Base-by-base conservation (phyloP, 1,140 invertebrate genomes). In the Teleogryllus occipitalis region DNA sequence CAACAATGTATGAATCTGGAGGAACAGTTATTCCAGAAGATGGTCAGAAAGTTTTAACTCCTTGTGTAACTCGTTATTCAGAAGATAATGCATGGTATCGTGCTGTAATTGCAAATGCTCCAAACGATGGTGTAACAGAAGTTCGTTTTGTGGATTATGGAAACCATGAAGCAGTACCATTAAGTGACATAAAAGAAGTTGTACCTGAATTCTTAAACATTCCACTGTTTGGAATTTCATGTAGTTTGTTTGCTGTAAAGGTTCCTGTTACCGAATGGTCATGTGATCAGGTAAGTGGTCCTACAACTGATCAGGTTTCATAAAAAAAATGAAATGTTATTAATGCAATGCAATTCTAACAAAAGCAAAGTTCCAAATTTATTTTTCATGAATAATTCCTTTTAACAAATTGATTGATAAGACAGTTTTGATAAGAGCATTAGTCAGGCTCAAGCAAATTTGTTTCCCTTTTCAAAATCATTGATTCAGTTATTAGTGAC, bases 101-200 rank as follows among this genome's bases (percentile, higher is more conserved):
- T 82, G 90, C 87, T 6, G 74, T 86, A 21, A 84, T 91, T 21
- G 86, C 87, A 82, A 83, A 84, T 8, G 76, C 83, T n/a, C 39
- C 81, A 54, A 82, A 47, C 39, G 81, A 83, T 8, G 82, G 81
- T 65, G 82, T 18, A 14, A 85, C 10, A 47, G 85, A 88, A 78
- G 88, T 92, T 8, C 81, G 85, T 8, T 91, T 90, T 82, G 83
- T 91, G 7, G 90, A 92, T 82, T 91, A 89, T 82, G 90, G 90
- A 18, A 88, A 88, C 75, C 81, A 74, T 12, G 86, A 87, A 78
- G 82, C 47, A 39, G 81, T 87, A 0, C n/a, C 80, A 10, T 81
- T 83, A 5, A 77, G 81, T 8, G 84, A 85, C 18, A 84, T 88
- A 12, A 87, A 87, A 82, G 83, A 82, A 54, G 84, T 88, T 12